These are phyloP conservation scores for Uria aalge DNA, from an alignment of 2,113 vertebrate genomes.

Conservation along the genomic window DNA sequence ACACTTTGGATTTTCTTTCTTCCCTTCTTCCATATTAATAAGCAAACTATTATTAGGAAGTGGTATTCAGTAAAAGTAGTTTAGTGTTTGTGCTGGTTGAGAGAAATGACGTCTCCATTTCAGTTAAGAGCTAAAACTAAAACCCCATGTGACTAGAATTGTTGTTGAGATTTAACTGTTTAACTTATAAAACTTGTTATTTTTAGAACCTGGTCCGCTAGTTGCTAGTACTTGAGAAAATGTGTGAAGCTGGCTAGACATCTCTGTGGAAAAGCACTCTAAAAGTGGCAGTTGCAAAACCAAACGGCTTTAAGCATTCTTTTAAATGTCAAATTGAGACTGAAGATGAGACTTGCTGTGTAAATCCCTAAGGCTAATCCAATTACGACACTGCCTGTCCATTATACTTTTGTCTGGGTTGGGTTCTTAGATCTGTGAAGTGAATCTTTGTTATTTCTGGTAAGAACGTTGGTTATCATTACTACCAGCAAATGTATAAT, in stretches of 20 bases:
- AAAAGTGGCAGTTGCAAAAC: neutral
- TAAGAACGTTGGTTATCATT: neutral
- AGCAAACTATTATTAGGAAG: neutral
- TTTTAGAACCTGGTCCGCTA: neutral
- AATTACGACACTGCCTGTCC: neutral
- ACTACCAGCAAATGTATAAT: neutral
- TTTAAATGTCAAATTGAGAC: neutral
- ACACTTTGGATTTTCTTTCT: neutral
- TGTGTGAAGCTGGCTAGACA: neutral
- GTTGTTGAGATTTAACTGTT: neutral
- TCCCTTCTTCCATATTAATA: neutral
- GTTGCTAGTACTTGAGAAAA: neutral
- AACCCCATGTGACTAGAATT: neutral
- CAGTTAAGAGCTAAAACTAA: neutral
- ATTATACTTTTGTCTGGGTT: neutral
- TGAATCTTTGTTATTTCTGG: neutral
- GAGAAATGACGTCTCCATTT: neutral
- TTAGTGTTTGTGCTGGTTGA: neutral
- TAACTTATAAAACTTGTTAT: neutral
- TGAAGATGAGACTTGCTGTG: neutral
- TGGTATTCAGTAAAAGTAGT: neutral
- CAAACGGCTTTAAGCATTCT: neutral
- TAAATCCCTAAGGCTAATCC: neutral
- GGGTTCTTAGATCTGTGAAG: neutral
- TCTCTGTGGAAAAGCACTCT: neutral